Conservation (phyloP, 2,888 invertebrate species). For the Drosophila seclusa region DNA sequence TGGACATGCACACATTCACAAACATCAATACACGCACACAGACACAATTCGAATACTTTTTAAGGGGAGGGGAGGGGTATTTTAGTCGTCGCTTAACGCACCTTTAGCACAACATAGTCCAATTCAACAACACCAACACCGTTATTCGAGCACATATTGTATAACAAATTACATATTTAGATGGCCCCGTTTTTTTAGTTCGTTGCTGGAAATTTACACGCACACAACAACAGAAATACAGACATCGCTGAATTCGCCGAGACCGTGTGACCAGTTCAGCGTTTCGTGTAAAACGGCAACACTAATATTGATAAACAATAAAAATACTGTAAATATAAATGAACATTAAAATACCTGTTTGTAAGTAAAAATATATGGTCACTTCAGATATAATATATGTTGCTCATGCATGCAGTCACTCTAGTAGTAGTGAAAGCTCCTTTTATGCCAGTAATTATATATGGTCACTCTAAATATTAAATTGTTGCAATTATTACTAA, state of each 20-base stretch:
- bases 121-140: constrained; percentile 49
- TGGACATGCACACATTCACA: not conserved
- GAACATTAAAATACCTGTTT: not conserved
- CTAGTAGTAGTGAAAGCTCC: not conserved
- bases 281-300: not conserved
- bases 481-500: not conserved
- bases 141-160: constrained; percentile 58
- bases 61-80: not conserved
- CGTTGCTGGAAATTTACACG: constrained; percentile 39
- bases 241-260: constrained; percentile 34
- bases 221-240: constrained; percentile 44
- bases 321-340: not conserved
- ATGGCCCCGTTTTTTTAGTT: constrained; percentile 19
- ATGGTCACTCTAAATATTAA: not conserved
- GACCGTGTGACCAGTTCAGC: constrained; percentile 34
- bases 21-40: not conserved
- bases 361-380: not conserved
- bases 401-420: not conserved
- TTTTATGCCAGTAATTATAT: not conserved
- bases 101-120: constrained; percentile 77
- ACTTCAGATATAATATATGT: not conserved
- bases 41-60: not conserved
- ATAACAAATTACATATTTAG: constrained; percentile 51
- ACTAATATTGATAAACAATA: constrained; percentile 5
- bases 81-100: constrained; percentile 30